These are phyloP conservation scores for Colistium nudipinnis DNA, from an alignment of 2,113 vertebrate species.

Conservation along the genomic window DNA sequence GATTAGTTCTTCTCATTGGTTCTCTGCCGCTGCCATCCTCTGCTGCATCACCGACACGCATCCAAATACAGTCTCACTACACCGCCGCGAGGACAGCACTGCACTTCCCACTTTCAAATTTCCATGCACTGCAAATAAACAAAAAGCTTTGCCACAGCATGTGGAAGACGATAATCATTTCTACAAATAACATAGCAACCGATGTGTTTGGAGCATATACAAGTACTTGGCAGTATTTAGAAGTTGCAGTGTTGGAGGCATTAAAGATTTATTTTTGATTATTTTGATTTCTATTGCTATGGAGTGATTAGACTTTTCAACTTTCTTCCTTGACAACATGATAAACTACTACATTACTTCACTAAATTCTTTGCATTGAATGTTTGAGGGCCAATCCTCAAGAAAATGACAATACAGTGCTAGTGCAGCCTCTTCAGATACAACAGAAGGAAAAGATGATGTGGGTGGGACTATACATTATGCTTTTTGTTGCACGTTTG, in stretches of 20 bases:
- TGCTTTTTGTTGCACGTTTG: neutral
- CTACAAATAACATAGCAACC: slow-evolving; percentile 14
- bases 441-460: neutral
- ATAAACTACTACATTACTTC: neutral
- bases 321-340: neutral
- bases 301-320: neutral
- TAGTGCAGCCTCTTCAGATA: neutral
- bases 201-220: neutral
- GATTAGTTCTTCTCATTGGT: slow-evolving; percentile 74
- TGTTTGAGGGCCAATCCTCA: neutral
- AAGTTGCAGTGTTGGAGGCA: neutral
- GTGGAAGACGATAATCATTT: slow-evolving; percentile 21
- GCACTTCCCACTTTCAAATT: neutral
- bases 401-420: neutral
- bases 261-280: neutral
- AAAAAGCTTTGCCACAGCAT: slow-evolving; percentile 18
- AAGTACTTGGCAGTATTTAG: neutral
- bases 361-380: neutral
- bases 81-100: slow-evolving; percentile 29
- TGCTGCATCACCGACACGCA: slow-evolving; percentile 45
- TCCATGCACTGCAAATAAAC: slow-evolving; percentile 20
- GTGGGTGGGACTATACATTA: neutral
- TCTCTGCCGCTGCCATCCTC: slow-evolving; percentile 48
- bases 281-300: neutral
- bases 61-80: slow-evolving; percentile 56